phyloP scores from a whole-genome alignment of 2,888 invertebrate species.

The Chaetoderma sp. region DNA sequence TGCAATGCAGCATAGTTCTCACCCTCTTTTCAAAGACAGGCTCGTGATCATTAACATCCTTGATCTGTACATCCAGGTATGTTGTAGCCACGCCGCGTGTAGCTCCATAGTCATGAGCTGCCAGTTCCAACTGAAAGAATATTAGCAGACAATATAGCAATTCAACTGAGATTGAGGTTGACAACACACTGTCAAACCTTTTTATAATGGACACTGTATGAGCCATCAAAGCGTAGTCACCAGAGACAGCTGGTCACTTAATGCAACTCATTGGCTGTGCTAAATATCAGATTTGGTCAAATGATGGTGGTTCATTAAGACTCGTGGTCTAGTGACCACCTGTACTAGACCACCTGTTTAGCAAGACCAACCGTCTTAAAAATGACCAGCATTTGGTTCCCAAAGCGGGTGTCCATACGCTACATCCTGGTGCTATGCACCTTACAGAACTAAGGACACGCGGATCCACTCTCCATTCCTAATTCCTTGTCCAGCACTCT shows the following conservation, averaged over 20 bases:
- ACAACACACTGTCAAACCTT: not conserved
- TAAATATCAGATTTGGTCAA: not conserved
- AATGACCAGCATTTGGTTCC: no score
- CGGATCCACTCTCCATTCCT: no score
- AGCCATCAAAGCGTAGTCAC: not conserved
- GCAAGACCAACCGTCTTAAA: no score
- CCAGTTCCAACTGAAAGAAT: slow-evolving; percentile 45
- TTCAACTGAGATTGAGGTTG: not conserved
- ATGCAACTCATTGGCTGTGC: not conserved
- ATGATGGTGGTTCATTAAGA: not conserved
- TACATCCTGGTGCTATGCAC: no score
- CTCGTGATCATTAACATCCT: slow-evolving; percentile 51
- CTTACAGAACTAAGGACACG: no score
- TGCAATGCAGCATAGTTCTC: slow-evolving; percentile 21
- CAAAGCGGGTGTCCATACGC: no score
- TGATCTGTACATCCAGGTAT: slow-evolving; percentile 41
- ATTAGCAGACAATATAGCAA: not conserved
- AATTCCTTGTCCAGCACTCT: no score
- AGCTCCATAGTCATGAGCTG: slow-evolving; percentile 44
- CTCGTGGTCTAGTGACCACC: no score
- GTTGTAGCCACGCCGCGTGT: slow-evolving; percentile 39
- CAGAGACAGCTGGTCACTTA: not conserved
- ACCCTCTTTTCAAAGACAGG: slow-evolving; percentile 46
- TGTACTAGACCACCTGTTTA: no score
- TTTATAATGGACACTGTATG: not conserved